Conservation (phyloP, 2,888 invertebrate species). For the Eugnorisma glareosa region DNA sequence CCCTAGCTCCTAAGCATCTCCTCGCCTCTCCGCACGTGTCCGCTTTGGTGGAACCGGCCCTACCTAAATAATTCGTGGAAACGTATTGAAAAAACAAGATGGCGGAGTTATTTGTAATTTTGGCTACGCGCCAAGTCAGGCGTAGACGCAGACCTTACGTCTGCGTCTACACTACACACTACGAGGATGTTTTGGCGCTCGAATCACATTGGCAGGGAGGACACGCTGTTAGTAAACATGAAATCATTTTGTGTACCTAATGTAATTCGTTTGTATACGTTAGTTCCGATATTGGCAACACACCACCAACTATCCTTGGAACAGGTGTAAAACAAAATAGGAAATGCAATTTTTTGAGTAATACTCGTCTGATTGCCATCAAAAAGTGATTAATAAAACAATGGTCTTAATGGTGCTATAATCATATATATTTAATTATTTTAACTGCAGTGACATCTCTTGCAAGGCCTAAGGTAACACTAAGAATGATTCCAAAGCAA, state of each 20-base stretch:
- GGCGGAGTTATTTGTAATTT: not conserved
- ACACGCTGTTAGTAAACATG: not conserved
- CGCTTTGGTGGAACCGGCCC: not conserved
- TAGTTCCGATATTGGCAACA: not conserved
- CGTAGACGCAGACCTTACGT: too few relatives aligned
- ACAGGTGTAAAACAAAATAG: not conserved
- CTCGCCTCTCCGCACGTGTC: not conserved
- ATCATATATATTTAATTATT: constrained; percentile 12
- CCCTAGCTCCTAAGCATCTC: not conserved
- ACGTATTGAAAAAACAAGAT: not conserved
- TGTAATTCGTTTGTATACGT: not conserved
- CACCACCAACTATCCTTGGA: accelerated
- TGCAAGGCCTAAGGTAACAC: constrained; percentile 5
- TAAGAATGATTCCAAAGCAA: constrained; percentile 84
- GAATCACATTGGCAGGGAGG: not conserved
- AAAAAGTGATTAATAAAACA: constrained; percentile 13
- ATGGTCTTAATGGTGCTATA: not conserved
- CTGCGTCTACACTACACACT: not conserved
- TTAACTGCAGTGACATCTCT: not conserved
- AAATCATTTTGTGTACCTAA: not conserved
- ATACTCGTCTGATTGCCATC: not conserved
- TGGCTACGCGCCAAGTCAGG: not conserved
- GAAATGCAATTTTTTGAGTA: not conserved
- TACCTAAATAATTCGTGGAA: not conserved
- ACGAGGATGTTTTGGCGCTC: not conserved